A percentile compares a stretch with the other conserved stretches of the same genome.
Evolutionary conservation across 1,140 invertebrate species (phyloP).

Genomic region (Venustaconcha ellipsiformis): DNA sequence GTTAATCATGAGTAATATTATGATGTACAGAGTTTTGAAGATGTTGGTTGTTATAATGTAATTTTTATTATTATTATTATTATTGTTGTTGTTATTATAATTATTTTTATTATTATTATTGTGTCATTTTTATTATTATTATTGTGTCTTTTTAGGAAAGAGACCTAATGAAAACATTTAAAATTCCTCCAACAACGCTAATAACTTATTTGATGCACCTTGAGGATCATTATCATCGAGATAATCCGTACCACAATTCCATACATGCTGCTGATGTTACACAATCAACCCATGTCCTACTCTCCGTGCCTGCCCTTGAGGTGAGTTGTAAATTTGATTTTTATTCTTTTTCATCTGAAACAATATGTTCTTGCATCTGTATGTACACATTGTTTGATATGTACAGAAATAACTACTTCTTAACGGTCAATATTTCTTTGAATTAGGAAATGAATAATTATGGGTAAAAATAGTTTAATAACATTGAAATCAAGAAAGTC

Average conservation of each 20-base stretch:
- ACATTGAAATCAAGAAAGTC: too few species aligned
- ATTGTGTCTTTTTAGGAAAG: slow-evolving; percentile 78
- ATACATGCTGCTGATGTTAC: slow-evolving; percentile 73
- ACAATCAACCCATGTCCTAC: slow-evolving; percentile 72
- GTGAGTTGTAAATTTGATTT: slow-evolving; percentile 68
- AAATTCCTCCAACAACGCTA: slow-evolving; percentile 94
- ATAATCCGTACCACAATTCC: slow-evolving; percentile 71
- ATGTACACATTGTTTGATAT: too few species aligned
- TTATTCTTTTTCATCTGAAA: neutral
- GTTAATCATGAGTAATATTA: too few species aligned
- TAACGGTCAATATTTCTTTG: too few species aligned
- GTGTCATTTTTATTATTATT: too few species aligned
- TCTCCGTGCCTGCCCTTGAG: slow-evolving; percentile 92
- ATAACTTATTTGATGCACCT: slow-evolving; percentile 97
- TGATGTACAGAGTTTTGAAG: too few species aligned
- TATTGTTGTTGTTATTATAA: slow-evolving; percentile 14
- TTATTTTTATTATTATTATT: slow-evolving; percentile 7
- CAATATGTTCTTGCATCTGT: too few species aligned
- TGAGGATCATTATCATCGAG: slow-evolving; percentile 93
- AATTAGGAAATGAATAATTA: too few species aligned
- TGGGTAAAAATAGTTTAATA: too few species aligned
- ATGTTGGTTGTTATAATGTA: too few species aligned
- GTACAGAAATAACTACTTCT: too few species aligned
- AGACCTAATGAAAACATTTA: slow-evolving; percentile 90
- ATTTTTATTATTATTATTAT: slow-evolving; percentile 7